Evolutionary conservation across 1,140 invertebrate genomes (phyloP), one percentile per base, ranked within the genome.

Genomic region (Lutraria rhynchaena): DNA sequence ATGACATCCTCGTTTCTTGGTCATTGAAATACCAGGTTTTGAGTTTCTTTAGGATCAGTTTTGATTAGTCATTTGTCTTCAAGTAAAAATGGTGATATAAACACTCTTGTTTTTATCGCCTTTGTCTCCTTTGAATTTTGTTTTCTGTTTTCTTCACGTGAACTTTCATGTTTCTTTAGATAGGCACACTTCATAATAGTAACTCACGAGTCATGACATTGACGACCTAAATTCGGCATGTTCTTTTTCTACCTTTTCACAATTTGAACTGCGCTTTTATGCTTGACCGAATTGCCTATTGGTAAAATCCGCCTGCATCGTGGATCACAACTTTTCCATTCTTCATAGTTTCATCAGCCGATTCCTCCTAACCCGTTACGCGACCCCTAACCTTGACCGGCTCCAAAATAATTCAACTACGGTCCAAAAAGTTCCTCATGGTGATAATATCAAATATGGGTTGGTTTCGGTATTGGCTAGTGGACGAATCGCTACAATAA

Each of bases 301-400:
- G 49, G 35, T 65, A 83, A 41, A 83, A 78, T 29, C 9, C 55
- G 3, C 29, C 35, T 4, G 70, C 58, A 31, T 76, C 58, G 41
- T 82, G 80, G 3, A 82, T 82, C 19, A 57, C 19, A 15, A 44
- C 49, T 58, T 74, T 74, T 51, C 60, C 65, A 29, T 19, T 46
- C 17, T 37, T 69, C 49, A 71, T 69, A 35, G 78, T 80, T 33
- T 77, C 55, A 46, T 84, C 83, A 22, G 78, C 71, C 24, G 82
- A 15, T 46, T 74, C 11, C 60, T 75, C 77, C 3, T 9, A 9
- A n/a, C n/a, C n/a, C 1, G 67, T 46, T n/a, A n/a, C 19, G 55
- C 78, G n/a, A 46, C n/a, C 83, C 83, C 41, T 85, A 83, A n/a
- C 83, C 83, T 67, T 85, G 83, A 1, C 83, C 83, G 17, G 65